These are phyloP conservation scores for Madoqua kirkii DNA, from an alignment of 2,113 vertebrate genomes.

Conservation along the genomic window DNA sequence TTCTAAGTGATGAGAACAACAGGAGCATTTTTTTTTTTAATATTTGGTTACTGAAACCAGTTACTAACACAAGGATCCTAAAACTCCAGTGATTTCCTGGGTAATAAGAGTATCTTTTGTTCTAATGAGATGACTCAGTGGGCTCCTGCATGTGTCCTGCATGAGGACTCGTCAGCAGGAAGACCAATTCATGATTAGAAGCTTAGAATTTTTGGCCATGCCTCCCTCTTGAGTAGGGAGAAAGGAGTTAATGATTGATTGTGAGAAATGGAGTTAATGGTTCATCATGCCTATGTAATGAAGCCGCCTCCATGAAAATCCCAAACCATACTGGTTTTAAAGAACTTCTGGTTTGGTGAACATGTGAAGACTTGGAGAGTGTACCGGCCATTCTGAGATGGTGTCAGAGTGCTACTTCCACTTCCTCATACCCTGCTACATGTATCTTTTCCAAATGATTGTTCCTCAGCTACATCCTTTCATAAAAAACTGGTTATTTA, in stretches of 20 bases:
- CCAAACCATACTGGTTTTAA: not conserved
- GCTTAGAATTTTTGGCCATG: not conserved
- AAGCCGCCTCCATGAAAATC: not conserved
- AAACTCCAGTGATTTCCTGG: not conserved
- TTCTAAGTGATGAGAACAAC: not conserved
- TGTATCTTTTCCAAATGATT: not conserved
- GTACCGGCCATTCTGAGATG: not conserved
- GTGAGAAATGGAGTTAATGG: not conserved
- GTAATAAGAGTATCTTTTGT: not conserved
- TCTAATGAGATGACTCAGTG: not conserved
- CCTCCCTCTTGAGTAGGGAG: not conserved
- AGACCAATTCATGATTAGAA: not conserved
- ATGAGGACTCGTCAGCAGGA: not conserved
- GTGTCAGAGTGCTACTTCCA: not conserved
- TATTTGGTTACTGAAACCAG: not conserved
- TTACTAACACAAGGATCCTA: not conserved
- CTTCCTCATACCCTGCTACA: not conserved
- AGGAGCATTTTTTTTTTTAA: not conserved
- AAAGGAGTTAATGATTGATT: not conserved
- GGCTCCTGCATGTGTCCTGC: not conserved
- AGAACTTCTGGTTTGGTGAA: not conserved
- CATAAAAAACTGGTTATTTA: not conserved
- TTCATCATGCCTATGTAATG: not conserved
- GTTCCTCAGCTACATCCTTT: not conserved
- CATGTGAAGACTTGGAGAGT: not conserved